These are phyloP conservation scores for Euplagia quadripunctaria DNA, from an alignment of 2,888 invertebrate species.

Conservation along the genomic window DNA sequence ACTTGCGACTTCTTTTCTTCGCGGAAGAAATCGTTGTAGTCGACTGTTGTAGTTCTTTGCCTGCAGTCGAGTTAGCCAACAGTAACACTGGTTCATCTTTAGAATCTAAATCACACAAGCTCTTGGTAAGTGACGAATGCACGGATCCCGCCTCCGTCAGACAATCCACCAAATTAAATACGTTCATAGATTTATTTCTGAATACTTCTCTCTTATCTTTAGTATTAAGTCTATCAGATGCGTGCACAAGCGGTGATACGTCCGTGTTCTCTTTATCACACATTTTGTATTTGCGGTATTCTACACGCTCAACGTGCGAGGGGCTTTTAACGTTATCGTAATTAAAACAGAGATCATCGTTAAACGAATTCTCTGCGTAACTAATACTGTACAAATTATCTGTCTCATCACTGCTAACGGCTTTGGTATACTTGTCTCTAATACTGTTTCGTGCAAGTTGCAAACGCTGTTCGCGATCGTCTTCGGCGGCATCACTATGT, in stretches of 20 bases:
- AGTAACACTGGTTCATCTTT: slow-evolving; percentile 77
- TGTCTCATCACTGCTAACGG: slow-evolving; percentile 59
- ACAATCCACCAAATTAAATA: slow-evolving; percentile 83
- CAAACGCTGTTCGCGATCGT: slow-evolving; percentile 72
- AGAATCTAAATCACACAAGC: slow-evolving; percentile 80
- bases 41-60: slow-evolving; percentile 78
- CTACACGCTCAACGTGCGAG: slow-evolving; percentile 62
- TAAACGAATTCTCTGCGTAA: slow-evolving; percentile 72
- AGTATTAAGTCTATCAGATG: slow-evolving; percentile 62
- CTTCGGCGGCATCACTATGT: slow-evolving; percentile 56
- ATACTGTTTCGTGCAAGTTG: slow-evolving; percentile 71
- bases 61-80: slow-evolving; percentile 70
- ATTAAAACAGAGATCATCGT: slow-evolving; percentile 66
- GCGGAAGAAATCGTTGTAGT: slow-evolving; percentile 83
- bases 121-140: slow-evolving; percentile 81
- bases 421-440: slow-evolving; percentile 67
- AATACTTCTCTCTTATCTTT: slow-evolving; percentile 84
- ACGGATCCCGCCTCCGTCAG: slow-evolving; percentile 78
- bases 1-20: slow-evolving; percentile 83
- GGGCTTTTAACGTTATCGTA: slow-evolving; percentile 60
- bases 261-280: slow-evolving; percentile 80
- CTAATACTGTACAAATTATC: slow-evolving; percentile 70
- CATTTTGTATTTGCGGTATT: slow-evolving; percentile 67
- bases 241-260: slow-evolving; percentile 64
- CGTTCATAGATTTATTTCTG: slow-evolving; percentile 83